Base-by-base conservation (phyloP, 64 coral and sea anemone species). In the Acropora yongei region DNA sequence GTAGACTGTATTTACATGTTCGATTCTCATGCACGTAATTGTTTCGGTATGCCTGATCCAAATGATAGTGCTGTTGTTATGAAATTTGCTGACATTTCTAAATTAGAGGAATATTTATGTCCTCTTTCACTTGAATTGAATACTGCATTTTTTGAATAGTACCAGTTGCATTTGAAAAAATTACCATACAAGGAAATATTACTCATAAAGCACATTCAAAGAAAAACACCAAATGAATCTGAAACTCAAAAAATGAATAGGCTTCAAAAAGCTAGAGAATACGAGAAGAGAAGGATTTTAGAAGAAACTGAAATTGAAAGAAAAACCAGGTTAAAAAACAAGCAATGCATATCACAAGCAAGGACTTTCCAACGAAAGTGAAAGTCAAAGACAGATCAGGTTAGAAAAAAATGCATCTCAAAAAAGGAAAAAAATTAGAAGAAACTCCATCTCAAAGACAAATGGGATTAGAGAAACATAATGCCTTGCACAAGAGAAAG, bases 11-110 rank as follows among this genome's bases (percentile, higher is more conserved):
- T 87, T 50, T 74, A 87, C 72, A 44, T 87, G 45, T 87, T 87
- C 51, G 84, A 87, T 74, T 74, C 67, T 53, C 84, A 75, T 87
- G 47, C 13, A 67, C 41, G 67, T 68, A 87, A 87, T 50, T 72
- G 30, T 41, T 72, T 20, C 48, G 83, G 68, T 72, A 86, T 71
- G 67, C 83, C 83, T 6, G 83, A 74, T 87, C 10, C 9, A 46
- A 87, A 87, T 87, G 84, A 46, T 6, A 87, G 68, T 74, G 84
- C 63, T 87, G 83, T 49, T 86, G 83, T 55, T 86, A 44, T 86
- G 67, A 73, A 86, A 86, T 86, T 68, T 86, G 55, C 57, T 84
- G 42, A 84, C 43, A 84, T 84, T 19, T 17, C 43, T 53, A 66
- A 44, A 39, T 84, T 84, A 63, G 60, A 66, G 41, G n/a, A 84